Base-by-base conservation (phyloP, 1,140 invertebrate species). In the Nasonia vitripennis region DNA sequence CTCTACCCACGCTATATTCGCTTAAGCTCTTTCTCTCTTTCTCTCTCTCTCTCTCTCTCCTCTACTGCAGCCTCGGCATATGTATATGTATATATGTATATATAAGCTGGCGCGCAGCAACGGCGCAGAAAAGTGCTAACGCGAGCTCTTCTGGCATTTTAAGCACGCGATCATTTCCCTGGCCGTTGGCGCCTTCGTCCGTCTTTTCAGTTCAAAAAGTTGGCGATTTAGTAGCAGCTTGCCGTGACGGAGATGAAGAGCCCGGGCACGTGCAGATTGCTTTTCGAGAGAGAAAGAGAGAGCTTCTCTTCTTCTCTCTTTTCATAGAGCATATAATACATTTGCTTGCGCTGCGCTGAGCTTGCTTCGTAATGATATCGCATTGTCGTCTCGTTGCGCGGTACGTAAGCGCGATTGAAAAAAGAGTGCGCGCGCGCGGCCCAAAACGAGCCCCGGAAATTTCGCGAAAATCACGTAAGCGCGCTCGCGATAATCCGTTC, bases 211-310 rank as follows among this genome's bases (percentile, higher is more conserved):
- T 75, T 81, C 86, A 84, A 87, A 88, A 83, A 70, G 67, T 71
- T 68, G 78, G 81, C 85, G 87, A 87, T 87, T 62, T 79, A 77
- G 77, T 82, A 87, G 85, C 86, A 86, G 85, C 80, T 86, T 87
- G 86, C 85, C 86, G 86, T 86, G 81, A 88, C 86, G 85, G 83
- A 73, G 74, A 83, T 34, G 37, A 84, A 81, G 79, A 71, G 71
- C 62, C 27, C 12, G 62, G 71, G 48, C 51, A 31, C 31, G 70
- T 71, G 70, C 70, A 71, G 70, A 71, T 71, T 71, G 23, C 70
- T 71, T 71, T 27, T 17, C 27, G 70, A 71, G 17, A 23, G 62
- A 6, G 5, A 37, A 3, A 6, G 23, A 71, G 70, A 11, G 12
- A 27, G 70, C 23, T n/a, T 10, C 14, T 62, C 1, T 6, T 62